phyloP scores from a whole-genome alignment of 2,888 invertebrate species.

The Carabus problematicus region DNA sequence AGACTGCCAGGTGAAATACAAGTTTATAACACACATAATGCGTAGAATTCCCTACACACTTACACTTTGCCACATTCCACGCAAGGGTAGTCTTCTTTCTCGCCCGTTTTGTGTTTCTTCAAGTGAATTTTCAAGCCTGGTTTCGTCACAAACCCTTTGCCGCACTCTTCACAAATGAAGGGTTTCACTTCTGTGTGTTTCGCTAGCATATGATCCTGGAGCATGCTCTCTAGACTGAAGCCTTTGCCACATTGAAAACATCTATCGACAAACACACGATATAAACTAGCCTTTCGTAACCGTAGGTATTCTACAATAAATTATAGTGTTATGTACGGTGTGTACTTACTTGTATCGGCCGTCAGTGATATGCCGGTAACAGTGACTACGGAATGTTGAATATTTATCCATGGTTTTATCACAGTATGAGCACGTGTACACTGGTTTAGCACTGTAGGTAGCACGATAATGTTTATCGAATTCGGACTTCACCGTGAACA shows the following conservation, averaged over 20 bases:
- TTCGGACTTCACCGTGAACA: slow-evolving; percentile 61
- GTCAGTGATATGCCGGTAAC: slow-evolving; percentile 65
- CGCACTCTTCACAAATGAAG: slow-evolving; percentile 58
- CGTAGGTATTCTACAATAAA: no score
- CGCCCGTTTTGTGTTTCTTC: slow-evolving; percentile 58
- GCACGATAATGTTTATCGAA: slow-evolving; percentile 63
- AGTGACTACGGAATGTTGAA: slow-evolving; percentile 63
- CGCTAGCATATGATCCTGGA: slow-evolving; percentile 63
- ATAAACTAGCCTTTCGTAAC: no score
- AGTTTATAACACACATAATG: not conserved
- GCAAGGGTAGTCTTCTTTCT: slow-evolving; percentile 58
- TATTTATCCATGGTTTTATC: slow-evolving; percentile 65
- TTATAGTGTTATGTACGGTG: not conserved
- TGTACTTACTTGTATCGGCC: slow-evolving; percentile 63
- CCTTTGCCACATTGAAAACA: slow-evolving; percentile 64
- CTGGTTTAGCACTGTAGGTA: slow-evolving; percentile 58
- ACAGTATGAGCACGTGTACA: slow-evolving; percentile 67
- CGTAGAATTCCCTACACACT: slow-evolving; percentile 41
- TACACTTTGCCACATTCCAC: slow-evolving; percentile 59
- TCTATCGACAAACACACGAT: slow-evolving; percentile 52
- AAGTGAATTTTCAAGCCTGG: slow-evolving; percentile 62
- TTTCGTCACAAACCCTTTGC: slow-evolving; percentile 59
- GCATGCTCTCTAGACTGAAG: slow-evolving; percentile 63
- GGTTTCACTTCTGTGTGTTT: slow-evolving; percentile 61
- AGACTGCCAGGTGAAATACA: slow-evolving; percentile 49